These are phyloP conservation scores for Pipa parva DNA, from an alignment of 2,113 vertebrate genomes.

Conservation along the genomic window DNA sequence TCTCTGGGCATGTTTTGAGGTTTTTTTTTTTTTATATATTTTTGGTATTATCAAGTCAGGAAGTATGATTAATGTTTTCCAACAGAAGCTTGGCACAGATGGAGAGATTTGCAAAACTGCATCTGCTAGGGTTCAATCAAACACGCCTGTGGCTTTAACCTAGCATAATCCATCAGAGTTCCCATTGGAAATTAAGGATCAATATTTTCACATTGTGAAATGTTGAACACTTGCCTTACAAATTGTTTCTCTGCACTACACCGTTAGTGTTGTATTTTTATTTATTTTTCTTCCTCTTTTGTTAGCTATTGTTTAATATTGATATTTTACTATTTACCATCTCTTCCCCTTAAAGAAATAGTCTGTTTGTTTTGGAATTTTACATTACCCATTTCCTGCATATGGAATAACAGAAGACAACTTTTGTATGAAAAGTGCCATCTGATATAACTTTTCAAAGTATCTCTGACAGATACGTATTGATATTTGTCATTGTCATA, in stretches of 20 bases:
- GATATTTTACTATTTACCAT: background rate
- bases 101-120: background rate
- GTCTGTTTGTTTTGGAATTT: too few relatives aligned
- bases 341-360: too few relatives aligned
- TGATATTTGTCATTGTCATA: too few relatives aligned
- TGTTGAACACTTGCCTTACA: conserved; percentile 25
- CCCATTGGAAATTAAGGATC: conserved; percentile 46
- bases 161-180: background rate
- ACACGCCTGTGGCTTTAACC: conserved; percentile 10
- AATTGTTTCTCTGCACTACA: conserved; percentile 23
- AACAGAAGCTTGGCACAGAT: conserved; percentile 25
- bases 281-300: background rate
- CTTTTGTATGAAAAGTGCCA: background rate
- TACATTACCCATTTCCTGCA: too few relatives aligned
- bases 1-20: conserved; percentile 23
- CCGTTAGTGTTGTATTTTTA: too few relatives aligned
- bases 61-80: background rate
- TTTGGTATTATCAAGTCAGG: conserved; percentile 36
- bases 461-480: too few relatives aligned
- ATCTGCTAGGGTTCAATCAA: conserved; percentile 10
- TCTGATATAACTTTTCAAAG: too few relatives aligned
- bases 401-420: background rate
- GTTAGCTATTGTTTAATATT: background rate
- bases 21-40: conserved; percentile 32
- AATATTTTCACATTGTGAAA: conserved; percentile 23